Conservation (phyloP, 2,888 invertebrate genomes). For the Volucella zonaria region DNA sequence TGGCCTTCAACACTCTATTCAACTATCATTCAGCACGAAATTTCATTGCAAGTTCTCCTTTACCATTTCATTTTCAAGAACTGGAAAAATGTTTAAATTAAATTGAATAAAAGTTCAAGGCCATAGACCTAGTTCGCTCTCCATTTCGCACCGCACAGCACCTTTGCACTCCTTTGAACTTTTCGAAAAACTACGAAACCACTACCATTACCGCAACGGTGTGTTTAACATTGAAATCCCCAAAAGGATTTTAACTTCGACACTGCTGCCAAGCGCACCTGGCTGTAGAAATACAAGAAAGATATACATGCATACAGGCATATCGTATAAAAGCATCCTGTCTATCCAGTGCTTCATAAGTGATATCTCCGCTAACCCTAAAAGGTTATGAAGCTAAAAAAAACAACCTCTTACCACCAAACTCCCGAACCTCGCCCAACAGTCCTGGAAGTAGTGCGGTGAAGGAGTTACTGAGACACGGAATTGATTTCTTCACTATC, state of each 20-base stretch:
- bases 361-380: not conserved
- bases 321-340: constrained; percentile 30
- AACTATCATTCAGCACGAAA: no score
- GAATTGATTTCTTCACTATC: constrained; percentile 52
- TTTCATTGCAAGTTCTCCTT: no score
- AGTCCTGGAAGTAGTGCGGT: constrained; percentile 10
- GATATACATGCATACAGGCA: not conserved
- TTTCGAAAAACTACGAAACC: constrained; percentile 14
- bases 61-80: constrained; percentile 8
- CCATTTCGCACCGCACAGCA: not conserved
- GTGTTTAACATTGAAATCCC: constrained; percentile 53
- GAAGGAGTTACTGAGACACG: constrained; percentile 34
- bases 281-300: not conserved
- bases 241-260: constrained; percentile 30
- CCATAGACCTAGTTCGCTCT: not conserved
- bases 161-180: no score
- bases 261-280: not conserved
- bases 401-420: not conserved
- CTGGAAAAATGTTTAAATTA: constrained; percentile 4
- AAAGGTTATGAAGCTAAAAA: constrained; percentile 10
- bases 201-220: constrained; percentile 40
- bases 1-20: no score
- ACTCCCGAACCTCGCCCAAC: not conserved
- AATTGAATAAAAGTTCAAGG: constrained; percentile 57
- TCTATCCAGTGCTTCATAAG: constrained; percentile 13